Percentiles rank a stretch among this genome's conserved stretches.
phyloP scores from a whole-genome alignment of 2,113 vertebrate species.

The Phalacrocorax carbo region DNA sequence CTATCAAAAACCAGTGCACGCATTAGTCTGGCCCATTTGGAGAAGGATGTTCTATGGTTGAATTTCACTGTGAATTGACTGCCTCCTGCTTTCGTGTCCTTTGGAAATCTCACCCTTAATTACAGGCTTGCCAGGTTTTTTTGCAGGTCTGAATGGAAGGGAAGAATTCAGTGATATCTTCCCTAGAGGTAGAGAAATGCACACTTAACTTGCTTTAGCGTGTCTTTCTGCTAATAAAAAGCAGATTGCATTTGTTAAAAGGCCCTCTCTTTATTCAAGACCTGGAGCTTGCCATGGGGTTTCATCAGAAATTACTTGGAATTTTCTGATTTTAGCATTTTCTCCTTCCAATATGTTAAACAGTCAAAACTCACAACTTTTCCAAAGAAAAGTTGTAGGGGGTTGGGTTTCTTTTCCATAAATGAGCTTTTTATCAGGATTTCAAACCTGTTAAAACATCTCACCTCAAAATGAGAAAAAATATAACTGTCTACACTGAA shows the following conservation, averaged over 20 bases:
- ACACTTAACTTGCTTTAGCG: neutral
- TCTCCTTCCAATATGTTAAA: neutral
- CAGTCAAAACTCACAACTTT: neutral
- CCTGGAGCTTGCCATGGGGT: neutral
- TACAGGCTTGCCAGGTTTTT: neutral
- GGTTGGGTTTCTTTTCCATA: neutral
- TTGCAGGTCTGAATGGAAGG: neutral
- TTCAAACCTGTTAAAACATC: neutral
- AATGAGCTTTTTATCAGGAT: neutral
- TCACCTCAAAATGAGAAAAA: neutral
- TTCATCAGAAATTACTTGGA: neutral
- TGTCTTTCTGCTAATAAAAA: neutral
- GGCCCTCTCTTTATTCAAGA: neutral
- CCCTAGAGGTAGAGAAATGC: neutral
- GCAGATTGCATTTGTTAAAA: neutral
- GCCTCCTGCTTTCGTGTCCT: neutral
- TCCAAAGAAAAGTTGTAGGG: neutral
- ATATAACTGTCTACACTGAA: neutral
- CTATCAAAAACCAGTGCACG: neutral
- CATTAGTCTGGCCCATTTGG: neutral
- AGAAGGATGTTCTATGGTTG: neutral
- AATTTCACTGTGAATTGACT: neutral
- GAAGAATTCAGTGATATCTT: neutral
- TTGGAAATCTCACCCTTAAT: neutral
- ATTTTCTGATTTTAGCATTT: neutral